Evolutionary conservation across 2,888 invertebrate species (phyloP).

Genomic region (Dorcus parallelipipedus): DNA sequence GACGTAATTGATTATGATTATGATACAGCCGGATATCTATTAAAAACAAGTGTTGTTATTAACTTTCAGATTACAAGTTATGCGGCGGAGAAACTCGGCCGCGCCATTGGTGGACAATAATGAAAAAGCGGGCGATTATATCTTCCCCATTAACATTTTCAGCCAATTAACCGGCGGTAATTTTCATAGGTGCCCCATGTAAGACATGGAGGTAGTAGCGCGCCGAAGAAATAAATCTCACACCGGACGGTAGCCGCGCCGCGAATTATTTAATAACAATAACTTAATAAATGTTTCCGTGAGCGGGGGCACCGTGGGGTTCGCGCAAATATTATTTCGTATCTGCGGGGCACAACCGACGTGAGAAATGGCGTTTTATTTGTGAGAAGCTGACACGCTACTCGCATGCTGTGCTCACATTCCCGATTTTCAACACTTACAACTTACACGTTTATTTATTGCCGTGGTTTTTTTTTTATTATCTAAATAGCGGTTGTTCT

Average conservation of each 20-base stretch:
- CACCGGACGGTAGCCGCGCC: not conserved
- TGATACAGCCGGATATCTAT: no score
- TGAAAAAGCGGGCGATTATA: no score
- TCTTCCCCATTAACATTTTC: no score
- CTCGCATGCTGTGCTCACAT: conserved; percentile 31
- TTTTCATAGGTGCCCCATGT: not conserved
- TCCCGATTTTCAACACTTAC: conserved; percentile 33
- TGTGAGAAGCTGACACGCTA: conserved; percentile 27
- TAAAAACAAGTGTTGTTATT: no score
- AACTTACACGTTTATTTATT: conserved; percentile 28
- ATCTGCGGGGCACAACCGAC: conserved; percentile 20
- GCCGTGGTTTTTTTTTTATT: conserved; percentile 25
- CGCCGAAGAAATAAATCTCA: no score
- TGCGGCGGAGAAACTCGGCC: no score
- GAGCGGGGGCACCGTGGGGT: conserved; percentile 21
- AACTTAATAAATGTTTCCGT: conserved; percentile 18
- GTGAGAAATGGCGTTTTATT: conserved; percentile 26
- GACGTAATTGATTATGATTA: no score
- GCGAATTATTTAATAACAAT: not conserved
- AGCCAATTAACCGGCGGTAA: no score
- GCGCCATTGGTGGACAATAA: no score
- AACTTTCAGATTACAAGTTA: no score
- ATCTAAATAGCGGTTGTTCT: conserved; percentile 23
- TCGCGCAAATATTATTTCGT: conserved; percentile 32
- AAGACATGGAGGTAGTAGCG: no score